Evolutionary conservation across 2,888 invertebrate species (phyloP), one percentile per base, ranked within the genome.

Genomic region (Branchellion lobata): DNA sequence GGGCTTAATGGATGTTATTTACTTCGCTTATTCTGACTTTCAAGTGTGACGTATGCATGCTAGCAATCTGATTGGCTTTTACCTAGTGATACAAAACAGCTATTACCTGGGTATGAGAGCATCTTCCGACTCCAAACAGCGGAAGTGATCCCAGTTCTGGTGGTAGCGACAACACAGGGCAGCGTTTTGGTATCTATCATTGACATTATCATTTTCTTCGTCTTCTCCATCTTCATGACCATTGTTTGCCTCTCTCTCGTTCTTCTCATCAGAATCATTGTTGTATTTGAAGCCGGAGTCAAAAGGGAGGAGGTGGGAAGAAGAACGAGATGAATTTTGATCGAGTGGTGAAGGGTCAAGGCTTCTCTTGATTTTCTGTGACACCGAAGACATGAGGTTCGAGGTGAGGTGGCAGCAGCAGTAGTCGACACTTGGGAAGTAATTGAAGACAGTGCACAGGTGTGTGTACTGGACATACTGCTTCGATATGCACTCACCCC

Each of bases 391-490:
- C 47, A 40, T 47, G 36, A 51, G 68, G n/a, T 40, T 8, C n/a
- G 68, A 24, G 61, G 69, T 69, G 68, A 78, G 78, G 40, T 77
- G 78, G 75, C 82, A 82, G 81, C 82, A 82, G 79, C 82, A 82
- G 78, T 79, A 81, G 81, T 82, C 82, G 61, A 81, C 76, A 47
- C 76, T 75, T 11, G 82, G 82, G n/a, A 80, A 77, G 81, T 81
- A 82, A 78, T 81, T 79, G 79, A 78, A 73, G 40, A 82, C 81
- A 24, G 79, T 80, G 79, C 82, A 82, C 65, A 81, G 79, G 53
- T 82, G 82, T 5, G 82, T 82, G 79, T 80, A 82, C 78, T 82
- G 82, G 14, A 82, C 81, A 68, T 82, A 82, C 53, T 74, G 81
- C 68, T 82, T 81, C 65, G 71, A 72, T 33, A 61, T 68, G 71